Conservation (phyloP, 2,888 invertebrate genomes). For the Koerneria pararmatus region DNA sequence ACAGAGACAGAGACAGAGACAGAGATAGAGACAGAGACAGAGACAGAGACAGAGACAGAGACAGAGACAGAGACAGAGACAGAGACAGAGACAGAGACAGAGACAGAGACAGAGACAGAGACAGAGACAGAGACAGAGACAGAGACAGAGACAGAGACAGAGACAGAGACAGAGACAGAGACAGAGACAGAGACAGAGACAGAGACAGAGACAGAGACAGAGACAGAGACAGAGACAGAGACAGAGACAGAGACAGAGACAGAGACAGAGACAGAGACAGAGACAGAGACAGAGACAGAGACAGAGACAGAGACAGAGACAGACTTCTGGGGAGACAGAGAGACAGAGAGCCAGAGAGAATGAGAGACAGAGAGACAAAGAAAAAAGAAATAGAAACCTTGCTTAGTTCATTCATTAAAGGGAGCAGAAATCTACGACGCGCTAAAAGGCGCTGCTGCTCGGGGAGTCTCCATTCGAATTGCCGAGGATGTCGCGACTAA, state of each 20-base stretch:
- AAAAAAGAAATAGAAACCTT: background rate
- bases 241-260: constrained; percentile 2
- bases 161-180: constrained; percentile 2
- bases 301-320: background rate
- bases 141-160: constrained; percentile 2
- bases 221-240: constrained; percentile 2
- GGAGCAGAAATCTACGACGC: constrained; percentile 42
- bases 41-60: background rate
- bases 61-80: constrained; percentile 2
- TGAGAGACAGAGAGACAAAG: background rate
- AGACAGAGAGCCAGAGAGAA: background rate
- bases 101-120: constrained; percentile 2
- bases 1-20: background rate
- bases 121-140: constrained; percentile 2
- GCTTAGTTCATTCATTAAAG: constrained; percentile 24
- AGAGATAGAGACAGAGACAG: background rate
- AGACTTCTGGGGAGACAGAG: background rate
- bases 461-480: constrained; percentile 44
- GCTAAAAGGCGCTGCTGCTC: constrained; percentile 38
- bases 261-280: constrained; percentile 2
- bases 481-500: constrained; percentile 23
- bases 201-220: constrained; percentile 2
- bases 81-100: constrained; percentile 2
- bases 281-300: constrained; percentile 2
- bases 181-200: constrained; percentile 2